phyloP scores from a whole-genome alignment of 2,888 invertebrate species.

The Drosophila phalerata region DNA sequence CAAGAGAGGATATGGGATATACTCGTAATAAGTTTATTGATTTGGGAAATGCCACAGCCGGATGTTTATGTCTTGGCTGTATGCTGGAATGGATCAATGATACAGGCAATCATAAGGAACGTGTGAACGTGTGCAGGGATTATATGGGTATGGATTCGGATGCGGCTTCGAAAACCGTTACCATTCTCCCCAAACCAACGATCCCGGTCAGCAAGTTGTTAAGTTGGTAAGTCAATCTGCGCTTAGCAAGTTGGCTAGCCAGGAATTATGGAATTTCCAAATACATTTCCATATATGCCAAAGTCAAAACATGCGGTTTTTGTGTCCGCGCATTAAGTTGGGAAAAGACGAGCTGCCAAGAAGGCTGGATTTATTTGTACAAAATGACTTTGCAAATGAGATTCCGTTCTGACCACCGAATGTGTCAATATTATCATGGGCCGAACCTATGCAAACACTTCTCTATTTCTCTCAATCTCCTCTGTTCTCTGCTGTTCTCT shows the following conservation, averaged over 20 bases:
- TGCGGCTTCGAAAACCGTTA: not conserved
- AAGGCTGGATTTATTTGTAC: constrained; percentile 81
- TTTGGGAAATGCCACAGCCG: constrained; percentile 75
- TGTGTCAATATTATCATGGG: constrained; percentile 82
- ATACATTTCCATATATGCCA: constrained; percentile 38
- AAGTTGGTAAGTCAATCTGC: constrained; percentile 82
- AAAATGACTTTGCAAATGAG: constrained; percentile 84
- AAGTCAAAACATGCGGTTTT: constrained; percentile 81
- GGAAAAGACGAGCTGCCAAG: constrained; percentile 45
- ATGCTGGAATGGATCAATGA: constrained; percentile 41
- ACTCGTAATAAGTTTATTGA: constrained; percentile 74
- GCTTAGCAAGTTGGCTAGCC: constrained; percentile 50
- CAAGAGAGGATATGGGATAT: constrained; percentile 35
- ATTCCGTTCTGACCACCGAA: constrained; percentile 74
- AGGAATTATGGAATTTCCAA: constrained; percentile 55
- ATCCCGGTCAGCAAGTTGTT: constrained; percentile 55
- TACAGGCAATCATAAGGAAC: constrained; percentile 56
- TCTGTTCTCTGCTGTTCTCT: not conserved
- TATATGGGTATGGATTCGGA: constrained; percentile 24
- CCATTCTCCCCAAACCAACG: not conserved
- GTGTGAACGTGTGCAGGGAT: constrained; percentile 70
- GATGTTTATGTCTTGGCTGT: constrained; percentile 66
- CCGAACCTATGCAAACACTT: constrained; percentile 68
- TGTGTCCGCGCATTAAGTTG: constrained; percentile 55
- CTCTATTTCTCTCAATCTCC: not conserved